Base-by-base conservation (phyloP, 2,888 invertebrate genomes). In the Hypselothyrea guttata region DNA sequence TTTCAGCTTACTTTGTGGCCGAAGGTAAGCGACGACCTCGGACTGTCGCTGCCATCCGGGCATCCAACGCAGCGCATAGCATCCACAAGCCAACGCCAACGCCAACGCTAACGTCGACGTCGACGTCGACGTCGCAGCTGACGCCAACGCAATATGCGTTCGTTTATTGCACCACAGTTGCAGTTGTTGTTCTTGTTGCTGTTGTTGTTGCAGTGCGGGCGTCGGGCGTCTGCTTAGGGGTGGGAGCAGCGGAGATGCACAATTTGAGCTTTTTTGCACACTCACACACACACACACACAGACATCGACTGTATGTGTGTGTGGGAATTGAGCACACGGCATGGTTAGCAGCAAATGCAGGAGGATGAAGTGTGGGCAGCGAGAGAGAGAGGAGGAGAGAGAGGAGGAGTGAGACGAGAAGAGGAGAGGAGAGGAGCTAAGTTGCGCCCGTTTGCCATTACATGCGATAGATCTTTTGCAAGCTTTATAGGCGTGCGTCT, bases 81-180 rank as follows among this genome's bases (percentile, higher is more conserved):
- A 63, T 33, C 35, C 46, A 52, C 71, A 45, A 28, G 15, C 33
- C 48, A 51, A 57, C 46, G 56, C 42, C 57, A 60, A 55, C 81
- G 62, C 35, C 41, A 34, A 40, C 68, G 40, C 1, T n/a, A n/a
- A n/a, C 60, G 68, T 37, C 41, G 40, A 44, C 63, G 35, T 1
- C 60, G 30, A 30, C 49, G 40, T 22, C 41, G 8, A 13, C 45
- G 54, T 7, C 40, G 44, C 18, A 51, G 71, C 28, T 35, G 47
- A 73, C 79, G 74, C 78, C 77, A 71, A 78, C 83, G 83, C 79
- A 81, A 75, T 82, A 78, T 81, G 79, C 83, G 79, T 78, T 76
- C 76, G 70, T 70, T 83, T 79, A 82, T 79, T 84, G 82, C 79
- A 84, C 82, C 81, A 84, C 75, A 82, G 73, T 65, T 65, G 72